Percentiles rank a stretch among this genome's conserved stretches.
Evolutionary conservation across 2,888 invertebrate species (phyloP).

Genomic region (Tolmerus cingulatus): DNA sequence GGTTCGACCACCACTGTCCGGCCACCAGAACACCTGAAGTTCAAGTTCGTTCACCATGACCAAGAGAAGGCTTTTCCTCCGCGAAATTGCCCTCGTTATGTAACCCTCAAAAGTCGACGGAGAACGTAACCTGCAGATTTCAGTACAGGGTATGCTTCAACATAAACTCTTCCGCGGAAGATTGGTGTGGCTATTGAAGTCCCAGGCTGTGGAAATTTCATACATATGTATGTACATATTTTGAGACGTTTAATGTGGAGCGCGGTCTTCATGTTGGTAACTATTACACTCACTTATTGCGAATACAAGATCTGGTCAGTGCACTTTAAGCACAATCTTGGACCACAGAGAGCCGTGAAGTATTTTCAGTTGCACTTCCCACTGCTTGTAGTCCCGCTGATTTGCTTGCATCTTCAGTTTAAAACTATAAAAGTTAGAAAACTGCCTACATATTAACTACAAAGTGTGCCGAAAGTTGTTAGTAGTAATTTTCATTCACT

Average conservation of each 20-base stretch:
- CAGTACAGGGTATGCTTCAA: neutral
- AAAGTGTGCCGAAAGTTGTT: neutral
- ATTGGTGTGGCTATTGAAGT: neutral
- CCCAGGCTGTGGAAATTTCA: neutral
- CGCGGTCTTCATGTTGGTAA: neutral
- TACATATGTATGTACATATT: too few relatives aligned
- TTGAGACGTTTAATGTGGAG: neutral
- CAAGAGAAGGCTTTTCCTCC: neutral
- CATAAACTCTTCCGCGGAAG: neutral
- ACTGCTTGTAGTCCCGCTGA: neutral
- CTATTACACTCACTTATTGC: neutral
- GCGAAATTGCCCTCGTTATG: neutral
- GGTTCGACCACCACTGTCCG: neutral
- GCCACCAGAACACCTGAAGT: neutral
- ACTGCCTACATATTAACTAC: neutral
- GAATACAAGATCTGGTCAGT: neutral
- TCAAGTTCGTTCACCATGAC: slow-evolving; percentile 27
- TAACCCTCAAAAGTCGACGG: neutral
- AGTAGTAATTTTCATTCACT: neutral
- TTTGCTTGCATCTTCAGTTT: neutral
- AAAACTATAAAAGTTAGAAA: neutral
- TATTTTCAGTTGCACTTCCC: neutral
- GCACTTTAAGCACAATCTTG: neutral
- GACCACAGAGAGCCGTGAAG: neutral
- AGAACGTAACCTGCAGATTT: neutral